A percentile compares a stretch with the other conserved stretches of the same genome.
These are phyloP conservation scores for Lepidurus couesii DNA, from an alignment of 1,140 invertebrate species.

Conservation along the genomic window DNA sequence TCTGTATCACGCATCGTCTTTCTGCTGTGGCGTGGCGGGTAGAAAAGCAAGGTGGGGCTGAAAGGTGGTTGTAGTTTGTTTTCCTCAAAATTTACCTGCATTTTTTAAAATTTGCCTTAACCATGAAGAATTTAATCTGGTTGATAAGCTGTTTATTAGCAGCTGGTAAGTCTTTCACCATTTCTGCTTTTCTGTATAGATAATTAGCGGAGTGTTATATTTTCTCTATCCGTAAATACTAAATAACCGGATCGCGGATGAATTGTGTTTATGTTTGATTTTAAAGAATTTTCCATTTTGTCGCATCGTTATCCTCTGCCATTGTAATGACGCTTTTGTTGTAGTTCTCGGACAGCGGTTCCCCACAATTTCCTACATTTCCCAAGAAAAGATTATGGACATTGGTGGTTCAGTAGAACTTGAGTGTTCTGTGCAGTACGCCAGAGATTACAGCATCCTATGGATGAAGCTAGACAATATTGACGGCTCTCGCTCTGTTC, in stretches of 20 bases:
- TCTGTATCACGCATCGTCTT: too few species aligned
- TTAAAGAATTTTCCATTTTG: not conserved
- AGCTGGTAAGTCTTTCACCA: not conserved
- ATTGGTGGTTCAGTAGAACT: conserved; percentile 82
- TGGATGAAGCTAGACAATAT: conserved; percentile 67
- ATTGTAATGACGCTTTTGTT: conserved; percentile 40
- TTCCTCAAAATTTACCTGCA: not conserved
- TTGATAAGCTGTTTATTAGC: not conserved
- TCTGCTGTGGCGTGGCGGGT: not conserved
- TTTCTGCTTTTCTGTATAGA: not conserved
- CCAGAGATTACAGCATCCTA: conserved; percentile 72
- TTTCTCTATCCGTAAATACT: not conserved
- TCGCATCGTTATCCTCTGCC: not conserved
- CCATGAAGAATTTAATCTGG: not conserved
- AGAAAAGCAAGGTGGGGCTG: not conserved
- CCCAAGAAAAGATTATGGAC: conserved; percentile 83
- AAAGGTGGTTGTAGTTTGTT: not conserved
- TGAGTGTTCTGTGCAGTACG: conserved; percentile 82
- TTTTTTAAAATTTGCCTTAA: not conserved
- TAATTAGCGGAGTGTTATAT: not conserved
- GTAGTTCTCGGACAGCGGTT: conserved; percentile 63
- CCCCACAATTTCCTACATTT: conserved; percentile 84
- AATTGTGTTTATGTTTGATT: not conserved
- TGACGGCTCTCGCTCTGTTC: conserved; percentile 52
- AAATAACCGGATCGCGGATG: not conserved